Percentiles rank a stretch among this genome's conserved stretches.
phyloP scores from a whole-genome alignment of 2,797 vertebrate genomes.

The Sphenopsis melanotis region DNA sequence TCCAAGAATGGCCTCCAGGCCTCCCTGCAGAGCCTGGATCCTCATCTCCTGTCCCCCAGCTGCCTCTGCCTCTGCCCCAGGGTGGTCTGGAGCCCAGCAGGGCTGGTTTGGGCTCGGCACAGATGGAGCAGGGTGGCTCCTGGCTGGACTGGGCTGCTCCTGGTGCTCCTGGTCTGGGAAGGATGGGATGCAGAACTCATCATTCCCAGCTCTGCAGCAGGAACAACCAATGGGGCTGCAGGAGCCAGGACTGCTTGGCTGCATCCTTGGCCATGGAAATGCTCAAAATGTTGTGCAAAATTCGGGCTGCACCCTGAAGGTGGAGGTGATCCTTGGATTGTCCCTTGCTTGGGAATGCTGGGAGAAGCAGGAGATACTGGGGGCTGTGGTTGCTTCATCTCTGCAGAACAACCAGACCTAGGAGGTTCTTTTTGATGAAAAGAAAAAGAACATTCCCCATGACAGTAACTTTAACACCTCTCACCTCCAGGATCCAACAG shows the following conservation, averaged over 20 bases:
- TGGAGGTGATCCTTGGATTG: background rate
- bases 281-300: background rate
- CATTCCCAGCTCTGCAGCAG: background rate
- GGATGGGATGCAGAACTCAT: background rate
- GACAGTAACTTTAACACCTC: background rate
- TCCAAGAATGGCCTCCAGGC: background rate
- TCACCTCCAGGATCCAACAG: background rate
- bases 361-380: background rate
- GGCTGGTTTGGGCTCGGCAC: background rate
- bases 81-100: background rate
- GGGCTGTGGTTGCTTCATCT: background rate
- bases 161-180: background rate
- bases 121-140: background rate
- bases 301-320: background rate
- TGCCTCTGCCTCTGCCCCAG: background rate
- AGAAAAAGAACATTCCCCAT: background rate
- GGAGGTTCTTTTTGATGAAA: background rate
- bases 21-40: background rate
- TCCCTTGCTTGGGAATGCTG: background rate
- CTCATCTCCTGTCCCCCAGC: background rate
- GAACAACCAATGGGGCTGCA: background rate
- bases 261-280: background rate
- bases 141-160: background rate
- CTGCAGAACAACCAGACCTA: background rate
- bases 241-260: background rate